Evolutionary conservation across 2,888 invertebrate genomes (phyloP), one percentile per base, ranked within the genome.

Genomic region (Lasioglossum oenotherae): DNA sequence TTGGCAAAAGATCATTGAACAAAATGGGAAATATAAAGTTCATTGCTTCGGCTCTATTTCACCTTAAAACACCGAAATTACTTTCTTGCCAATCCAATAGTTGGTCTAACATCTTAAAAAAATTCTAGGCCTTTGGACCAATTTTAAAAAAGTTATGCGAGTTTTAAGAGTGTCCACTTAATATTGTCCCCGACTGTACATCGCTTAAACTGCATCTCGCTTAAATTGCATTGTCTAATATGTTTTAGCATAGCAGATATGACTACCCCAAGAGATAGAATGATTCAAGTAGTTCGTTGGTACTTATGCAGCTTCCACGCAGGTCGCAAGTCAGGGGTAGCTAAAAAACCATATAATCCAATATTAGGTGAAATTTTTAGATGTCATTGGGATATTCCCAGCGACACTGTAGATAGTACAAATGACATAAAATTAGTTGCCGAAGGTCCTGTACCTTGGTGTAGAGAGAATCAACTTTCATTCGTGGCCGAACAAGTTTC

Each of bases 281-380:
- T 99, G 97, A 97, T 99, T 41, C 99, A 99, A 95, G 98, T 99
- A 53, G 97, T 99, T 1, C 97, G 98, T 90, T 99, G 99, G 99
- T 99, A 99, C 96, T 96, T 99, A 92, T 99, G 99, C 92, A 99
- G 99, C 82, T 99, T 99, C 96, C 99, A 99, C 96, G 99, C 99
- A 4, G 99, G 99, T 0, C 97, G 99, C 88, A 99, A 99, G 95
- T 98, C 98, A 88, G 97, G 98, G 67, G 99, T 99, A 38, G 99
- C 99, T 88, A 99, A 99, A 96, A 99, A 99, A 95, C 99, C 99
- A 0, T 99, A 99, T 96, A 99, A 99, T 96, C 99, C 99, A 5
- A 98, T 99, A 91, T 96, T 99, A 92, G 99, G 99, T 2, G 99
- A 99, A 96, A 97, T 98, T 84, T 99, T 99, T 96, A 97, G 97